phyloP scores from a whole-genome alignment of 1,140 invertebrate species.

The Drosophila ambigua region DNA sequence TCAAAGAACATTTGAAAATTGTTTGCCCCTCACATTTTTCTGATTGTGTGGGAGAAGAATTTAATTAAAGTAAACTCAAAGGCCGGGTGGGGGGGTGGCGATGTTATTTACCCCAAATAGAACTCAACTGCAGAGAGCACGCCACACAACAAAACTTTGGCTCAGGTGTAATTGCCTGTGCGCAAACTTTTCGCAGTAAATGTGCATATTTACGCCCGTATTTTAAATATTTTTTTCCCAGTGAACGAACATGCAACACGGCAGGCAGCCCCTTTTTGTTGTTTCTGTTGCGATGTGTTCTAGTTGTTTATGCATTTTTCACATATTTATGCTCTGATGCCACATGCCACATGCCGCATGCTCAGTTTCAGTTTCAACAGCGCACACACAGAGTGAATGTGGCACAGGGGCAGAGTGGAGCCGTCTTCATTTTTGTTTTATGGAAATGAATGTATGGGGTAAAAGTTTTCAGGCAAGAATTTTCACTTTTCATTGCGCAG shows the following conservation, averaged over 20 bases:
- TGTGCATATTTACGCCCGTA: slow-evolving; percentile 36
- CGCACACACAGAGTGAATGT: slow-evolving; percentile 53
- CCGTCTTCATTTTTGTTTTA: slow-evolving; percentile 37
- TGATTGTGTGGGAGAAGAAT: slow-evolving; percentile 49
- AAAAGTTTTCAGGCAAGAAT: slow-evolving; percentile 52
- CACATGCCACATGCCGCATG: slow-evolving; percentile 34
- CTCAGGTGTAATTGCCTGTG: slow-evolving; percentile 50
- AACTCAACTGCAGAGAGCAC: slow-evolving; percentile 20
- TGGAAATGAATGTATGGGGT: slow-evolving; percentile 5
- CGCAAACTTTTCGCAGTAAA: slow-evolving; percentile 45
- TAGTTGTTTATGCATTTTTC: slow-evolving; percentile 65
- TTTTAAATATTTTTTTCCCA: slow-evolving; percentile 32
- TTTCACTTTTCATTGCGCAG: slow-evolving; percentile 66
- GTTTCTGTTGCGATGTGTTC: slow-evolving; percentile 52
- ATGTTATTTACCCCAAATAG: slow-evolving; percentile 9
- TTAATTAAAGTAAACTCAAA: slow-evolving; percentile 59
- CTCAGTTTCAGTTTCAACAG: slow-evolving; percentile 58
- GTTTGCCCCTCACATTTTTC: slow-evolving; percentile 36
- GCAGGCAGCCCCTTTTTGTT: slow-evolving; percentile 27
- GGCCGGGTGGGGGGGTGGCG: neutral
- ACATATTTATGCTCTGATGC: slow-evolving; percentile 67
- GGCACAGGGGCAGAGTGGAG: slow-evolving; percentile 46
- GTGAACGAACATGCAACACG: slow-evolving; percentile 44
- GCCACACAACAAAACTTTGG: slow-evolving; percentile 25
- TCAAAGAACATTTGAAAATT: slow-evolving; percentile 60